These are phyloP conservation scores for Acanthopagrus latus DNA, from an alignment of 2,797 vertebrate species.

Conservation along the genomic window DNA sequence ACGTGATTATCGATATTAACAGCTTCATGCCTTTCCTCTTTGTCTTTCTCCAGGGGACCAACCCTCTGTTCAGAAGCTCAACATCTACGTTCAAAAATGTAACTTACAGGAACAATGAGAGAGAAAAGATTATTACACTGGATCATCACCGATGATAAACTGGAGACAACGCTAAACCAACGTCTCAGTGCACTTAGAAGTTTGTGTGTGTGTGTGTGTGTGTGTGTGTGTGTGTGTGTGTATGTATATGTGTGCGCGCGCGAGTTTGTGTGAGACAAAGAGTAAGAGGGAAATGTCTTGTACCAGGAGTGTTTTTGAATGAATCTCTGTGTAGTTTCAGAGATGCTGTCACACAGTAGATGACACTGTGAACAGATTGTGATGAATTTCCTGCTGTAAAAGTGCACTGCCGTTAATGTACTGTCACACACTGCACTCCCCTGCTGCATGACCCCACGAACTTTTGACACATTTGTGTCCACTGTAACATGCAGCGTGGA, in stretches of 20 bases:
- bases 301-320: conserved; percentile 30
- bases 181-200: conserved; percentile 66
- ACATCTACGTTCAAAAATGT: conserved; percentile 98
- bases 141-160: conserved; percentile 67
- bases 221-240: conserved; percentile 36
- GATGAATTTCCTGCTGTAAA: conserved; percentile 74
- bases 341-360: conserved; percentile 49
- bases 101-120: conserved; percentile 91
- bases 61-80: conserved; percentile 96
- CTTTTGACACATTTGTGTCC: conserved; percentile 30
- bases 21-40: conserved; percentile 14
- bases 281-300: neutral
- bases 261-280: conserved; percentile 2
- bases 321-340: conserved; percentile 47
- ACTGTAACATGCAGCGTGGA: conserved; percentile 57
- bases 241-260: conserved; percentile 46
- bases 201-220: conserved; percentile 36
- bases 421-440: conserved; percentile 69
- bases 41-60: conserved; percentile 89
- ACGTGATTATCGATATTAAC: conserved; percentile 4
- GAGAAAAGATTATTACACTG: conserved; percentile 80
- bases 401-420: conserved; percentile 57
- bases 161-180: conserved; percentile 42
- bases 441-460: conserved; percentile 42
- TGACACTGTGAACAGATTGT: conserved; percentile 56